These are phyloP conservation scores for Strix uralensis DNA, from an alignment of 2,113 vertebrate species.

Conservation along the genomic window DNA sequence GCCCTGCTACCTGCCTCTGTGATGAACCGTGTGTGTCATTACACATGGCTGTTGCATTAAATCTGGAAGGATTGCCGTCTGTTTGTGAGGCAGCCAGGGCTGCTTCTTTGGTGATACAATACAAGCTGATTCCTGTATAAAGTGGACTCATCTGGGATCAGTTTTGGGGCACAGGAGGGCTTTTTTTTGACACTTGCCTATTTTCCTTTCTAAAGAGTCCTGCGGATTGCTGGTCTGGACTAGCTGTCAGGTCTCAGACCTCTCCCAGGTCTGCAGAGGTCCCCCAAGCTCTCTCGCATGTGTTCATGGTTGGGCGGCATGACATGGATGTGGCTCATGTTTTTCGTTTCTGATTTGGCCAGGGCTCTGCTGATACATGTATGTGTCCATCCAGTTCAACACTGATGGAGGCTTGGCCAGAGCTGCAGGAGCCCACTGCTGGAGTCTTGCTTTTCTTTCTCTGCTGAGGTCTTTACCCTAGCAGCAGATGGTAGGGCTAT, in stretches of 20 bases:
- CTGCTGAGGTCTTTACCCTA: neutral
- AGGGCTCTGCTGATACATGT: rapidly evolving
- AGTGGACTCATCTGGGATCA: neutral
- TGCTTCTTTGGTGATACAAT: neutral
- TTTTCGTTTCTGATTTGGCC: neutral
- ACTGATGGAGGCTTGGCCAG: neutral
- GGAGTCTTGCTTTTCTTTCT: neutral
- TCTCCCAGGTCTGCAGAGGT: neutral
- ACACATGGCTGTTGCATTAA: constrained; percentile 45
- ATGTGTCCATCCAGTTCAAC: rapidly evolving
- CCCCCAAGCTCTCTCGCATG: rapidly evolving
- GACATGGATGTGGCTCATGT: neutral
- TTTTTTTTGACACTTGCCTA: neutral
- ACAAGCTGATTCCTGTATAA: neutral
- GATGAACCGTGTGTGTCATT: constrained; percentile 59
- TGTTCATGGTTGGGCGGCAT: rapidly evolving
- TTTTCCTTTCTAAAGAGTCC: neutral
- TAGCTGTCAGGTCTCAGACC: neutral
- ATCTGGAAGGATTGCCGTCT: constrained; percentile 30
- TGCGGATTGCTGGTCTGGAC: neutral
- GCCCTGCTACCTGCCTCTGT: constrained; percentile 51
- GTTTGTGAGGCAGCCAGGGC: neutral
- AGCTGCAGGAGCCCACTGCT: neutral
- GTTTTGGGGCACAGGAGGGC: neutral
- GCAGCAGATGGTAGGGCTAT: neutral